Base-by-base conservation (phyloP, 2,888 invertebrate genomes). In the Drosophila infuscata region DNA sequence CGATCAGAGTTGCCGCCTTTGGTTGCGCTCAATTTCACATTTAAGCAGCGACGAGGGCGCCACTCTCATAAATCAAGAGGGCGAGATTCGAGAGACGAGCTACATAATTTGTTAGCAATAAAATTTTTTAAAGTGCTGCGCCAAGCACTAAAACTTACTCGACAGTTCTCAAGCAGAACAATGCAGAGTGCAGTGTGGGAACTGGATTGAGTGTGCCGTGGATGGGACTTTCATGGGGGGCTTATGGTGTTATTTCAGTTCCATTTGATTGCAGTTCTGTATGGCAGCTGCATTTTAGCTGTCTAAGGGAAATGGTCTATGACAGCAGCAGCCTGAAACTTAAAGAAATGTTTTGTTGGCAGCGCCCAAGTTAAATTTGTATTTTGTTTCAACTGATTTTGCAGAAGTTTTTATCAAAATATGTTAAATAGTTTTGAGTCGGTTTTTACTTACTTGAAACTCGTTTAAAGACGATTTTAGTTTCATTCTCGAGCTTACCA, bases 51-150 rank as follows among this genome's bases (percentile, higher is more conserved):
- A 64, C 69, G 32, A 49, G 41, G 36, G 53, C 43, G 54, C 53
- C 59, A 58, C 58, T 61, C 56, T 59, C 57, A 88, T 83, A 85
- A 83, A 83, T 81, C 83, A 83, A 51, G 46, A 48, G 57, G 30
- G 52, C 35, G 54, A 35, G 17, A 20, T n/a, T 15, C 5, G 25
- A 4, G n/a, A 2, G 32, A 36, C 30, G 15, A 49, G 88, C 86
- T 81, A 79, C 82, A 85, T 88, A 83, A 88, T 82, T 86, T 86
- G 89, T 64, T 77, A 66, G 87, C 78, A 81, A 83, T 88, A 74
- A 79, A 75, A 82, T 76, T 76, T 69, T 88, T 49, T 68, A 80
- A 88, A 81, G 75, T 87, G 85, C 85, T 83, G 82, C 74, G 76
- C 75, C 71, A 82, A 82, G 82, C 78, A 74, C 74, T 65, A 65